Evolutionary conservation across 1,140 invertebrate species (phyloP).

Genomic region (Zaprionus kolodkinae): DNA sequence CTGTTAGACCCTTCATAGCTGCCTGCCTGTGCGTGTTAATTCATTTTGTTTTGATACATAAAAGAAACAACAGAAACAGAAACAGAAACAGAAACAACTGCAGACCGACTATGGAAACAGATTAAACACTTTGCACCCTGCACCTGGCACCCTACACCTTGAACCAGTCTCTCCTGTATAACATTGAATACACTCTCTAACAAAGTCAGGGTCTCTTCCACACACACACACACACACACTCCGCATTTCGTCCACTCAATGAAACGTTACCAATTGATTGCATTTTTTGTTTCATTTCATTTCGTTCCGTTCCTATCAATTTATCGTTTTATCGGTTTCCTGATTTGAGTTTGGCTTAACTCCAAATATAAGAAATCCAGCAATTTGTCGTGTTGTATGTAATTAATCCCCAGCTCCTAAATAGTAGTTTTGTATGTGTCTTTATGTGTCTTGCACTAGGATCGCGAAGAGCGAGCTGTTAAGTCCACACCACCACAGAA

Average conservation of each 20-base stretch:
- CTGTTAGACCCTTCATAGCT: constrained; percentile 22
- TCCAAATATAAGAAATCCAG: constrained; percentile 27
- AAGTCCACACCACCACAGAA: constrained; percentile 85
- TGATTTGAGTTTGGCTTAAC: constrained; percentile 54
- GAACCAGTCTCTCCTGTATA: background rate
- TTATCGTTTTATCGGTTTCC: constrained; percentile 21
- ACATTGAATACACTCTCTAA: background rate
- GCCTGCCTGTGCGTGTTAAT: constrained; percentile 25
- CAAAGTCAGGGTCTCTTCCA: background rate
- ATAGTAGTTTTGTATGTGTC: constrained; percentile 83
- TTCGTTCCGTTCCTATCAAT: background rate
- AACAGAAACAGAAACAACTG: constrained; percentile 14
- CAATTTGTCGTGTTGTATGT: constrained; percentile 74
- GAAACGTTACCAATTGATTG: background rate
- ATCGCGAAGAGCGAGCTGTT: constrained; percentile 86
- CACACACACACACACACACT: background rate
- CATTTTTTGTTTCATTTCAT: background rate
- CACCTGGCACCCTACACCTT: background rate
- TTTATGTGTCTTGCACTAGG: constrained; percentile 84
- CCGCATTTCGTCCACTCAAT: constrained; percentile 3
- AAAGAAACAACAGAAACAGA: constrained; percentile 9
- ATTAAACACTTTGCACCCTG: background rate
- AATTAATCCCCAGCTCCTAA: constrained; percentile 81
- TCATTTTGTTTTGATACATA: background rate
- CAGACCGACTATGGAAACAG: background rate